A percentile compares a stretch with the other conserved stretches of the same genome.
Conservation (phyloP, 2,888 invertebrate genomes). For the Orchestes rusci region DNA sequence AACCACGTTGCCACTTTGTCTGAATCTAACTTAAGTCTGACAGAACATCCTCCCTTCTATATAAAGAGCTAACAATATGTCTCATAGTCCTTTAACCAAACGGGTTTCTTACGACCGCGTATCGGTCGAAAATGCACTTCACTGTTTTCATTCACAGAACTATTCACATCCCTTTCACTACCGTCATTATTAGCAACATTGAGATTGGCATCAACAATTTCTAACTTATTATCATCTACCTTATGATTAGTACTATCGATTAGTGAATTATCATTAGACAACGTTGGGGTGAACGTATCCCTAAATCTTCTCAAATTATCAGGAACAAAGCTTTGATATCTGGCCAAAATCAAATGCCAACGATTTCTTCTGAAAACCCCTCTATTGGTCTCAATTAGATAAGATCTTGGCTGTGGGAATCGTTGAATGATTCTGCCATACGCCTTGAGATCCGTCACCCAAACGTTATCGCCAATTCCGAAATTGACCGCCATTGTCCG, state of each 20-base stretch:
- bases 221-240: too few species aligned
- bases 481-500: neutral
- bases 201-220: too few species aligned
- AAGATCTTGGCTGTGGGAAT: conserved; percentile 10
- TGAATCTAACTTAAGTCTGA: neutral
- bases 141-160: too few species aligned
- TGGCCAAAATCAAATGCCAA: conserved; percentile 13
- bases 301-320: neutral
- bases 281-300: neutral
- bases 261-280: neutral
- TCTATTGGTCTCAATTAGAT: conserved; percentile 5
- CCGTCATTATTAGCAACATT: too few species aligned
- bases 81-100: neutral
- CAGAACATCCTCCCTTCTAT: neutral
- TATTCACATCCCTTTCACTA: too few species aligned
- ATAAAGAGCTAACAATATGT: neutral
- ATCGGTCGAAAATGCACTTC: too few species aligned
- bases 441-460: conserved; percentile 13
- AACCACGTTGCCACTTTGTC: too few species aligned
- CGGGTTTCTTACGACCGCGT: neutral
- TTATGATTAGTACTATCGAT: neutral
- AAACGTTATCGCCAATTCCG: conserved; percentile 7
- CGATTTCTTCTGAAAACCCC: conserved; percentile 9
- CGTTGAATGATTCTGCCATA: neutral
- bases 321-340: conserved; percentile 4